A percentile compares a stretch with the other conserved stretches of the same genome.
These are phyloP conservation scores for Stichodactyla helianthus DNA, from an alignment of 64 coral and sea anemone genomes.

Conservation along the genomic window DNA sequence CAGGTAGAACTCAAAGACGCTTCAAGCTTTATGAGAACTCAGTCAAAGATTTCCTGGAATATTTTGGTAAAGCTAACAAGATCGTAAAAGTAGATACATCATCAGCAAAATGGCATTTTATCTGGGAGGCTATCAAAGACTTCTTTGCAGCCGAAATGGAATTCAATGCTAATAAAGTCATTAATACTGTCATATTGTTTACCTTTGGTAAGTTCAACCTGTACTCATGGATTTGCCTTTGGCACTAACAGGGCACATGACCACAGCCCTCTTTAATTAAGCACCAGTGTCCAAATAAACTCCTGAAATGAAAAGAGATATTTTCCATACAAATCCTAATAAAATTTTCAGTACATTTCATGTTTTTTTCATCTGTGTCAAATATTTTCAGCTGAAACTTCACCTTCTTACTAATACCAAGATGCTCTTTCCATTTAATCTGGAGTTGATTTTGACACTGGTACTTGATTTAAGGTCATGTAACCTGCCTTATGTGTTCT, in stretches of 20 bases:
- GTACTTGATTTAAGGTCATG: too few species aligned
- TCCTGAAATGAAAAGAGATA: too few species aligned
- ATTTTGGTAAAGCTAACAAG: slow-evolving; percentile 60
- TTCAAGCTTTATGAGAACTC: slow-evolving; percentile 78
- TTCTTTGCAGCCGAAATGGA: slow-evolving; percentile 97
- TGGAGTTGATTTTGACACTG: too few species aligned
- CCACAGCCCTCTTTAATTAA: neutral
- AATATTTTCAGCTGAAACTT: too few species aligned
- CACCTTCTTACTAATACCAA: too few species aligned
- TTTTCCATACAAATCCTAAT: too few species aligned
- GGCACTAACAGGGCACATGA: neutral
- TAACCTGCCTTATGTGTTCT: too few species aligned
- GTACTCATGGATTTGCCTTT: neutral
- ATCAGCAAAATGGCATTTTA: slow-evolving; percentile 56
- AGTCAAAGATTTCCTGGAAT: slow-evolving; percentile 72
- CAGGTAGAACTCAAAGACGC: slow-evolving; percentile 69
- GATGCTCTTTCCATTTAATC: too few species aligned
- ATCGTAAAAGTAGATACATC: slow-evolving; percentile 76
- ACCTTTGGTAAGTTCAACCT: slow-evolving; percentile 58
- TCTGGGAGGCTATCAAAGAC: slow-evolving; percentile 90
- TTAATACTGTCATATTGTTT: slow-evolving; percentile 81
- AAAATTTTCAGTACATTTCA: too few species aligned
- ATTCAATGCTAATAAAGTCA: slow-evolving; percentile 68
- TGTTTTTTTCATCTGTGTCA: too few species aligned
- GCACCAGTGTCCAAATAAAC: too few species aligned